Evolutionary conservation across 2,113 vertebrate species (phyloP).

Genomic region (Hirundichthys speculiger): DNA sequence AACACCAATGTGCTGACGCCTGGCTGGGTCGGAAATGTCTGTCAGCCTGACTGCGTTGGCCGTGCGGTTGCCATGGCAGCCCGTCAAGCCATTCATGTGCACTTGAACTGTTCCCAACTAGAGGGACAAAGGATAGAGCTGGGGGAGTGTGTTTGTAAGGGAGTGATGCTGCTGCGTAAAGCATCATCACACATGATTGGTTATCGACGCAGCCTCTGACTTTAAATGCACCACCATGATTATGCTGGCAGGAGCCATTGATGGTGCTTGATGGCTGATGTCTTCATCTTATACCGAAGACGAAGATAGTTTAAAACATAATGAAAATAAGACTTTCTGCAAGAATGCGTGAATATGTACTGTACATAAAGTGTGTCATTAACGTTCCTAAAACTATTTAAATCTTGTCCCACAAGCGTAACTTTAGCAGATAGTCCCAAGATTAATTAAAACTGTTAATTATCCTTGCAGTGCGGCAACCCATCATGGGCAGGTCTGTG

Average conservation of each 20-base stretch:
- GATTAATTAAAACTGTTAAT: constrained; percentile 54
- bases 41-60: constrained; percentile 55
- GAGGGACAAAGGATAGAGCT: constrained; percentile 32
- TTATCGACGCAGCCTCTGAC: constrained; percentile 21
- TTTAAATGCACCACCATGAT: constrained; percentile 30
- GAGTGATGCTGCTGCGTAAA: constrained; percentile 24
- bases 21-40: constrained; percentile 61
- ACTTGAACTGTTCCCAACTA: constrained; percentile 57
- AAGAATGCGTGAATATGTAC: background rate
- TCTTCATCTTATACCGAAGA: constrained; percentile 12
- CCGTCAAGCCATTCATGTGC: constrained; percentile 68
- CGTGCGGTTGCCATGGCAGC: constrained; percentile 72
- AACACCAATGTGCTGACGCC: constrained; percentile 52
- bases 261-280: constrained; percentile 14
- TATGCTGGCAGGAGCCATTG: background rate
- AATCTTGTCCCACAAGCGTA: constrained; percentile 23
- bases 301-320: background rate
- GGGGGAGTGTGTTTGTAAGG: constrained; percentile 29
- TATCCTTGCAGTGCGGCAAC: constrained; percentile 37
- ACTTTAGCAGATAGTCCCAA: constrained; percentile 20
- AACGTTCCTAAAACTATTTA: constrained; percentile 36
- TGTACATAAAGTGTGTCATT: background rate
- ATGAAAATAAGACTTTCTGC: background rate
- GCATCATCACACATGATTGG: constrained; percentile 46
- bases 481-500: constrained; percentile 21